phyloP scores from a whole-genome alignment of 2,113 vertebrate genomes.

The Marcusenius ussheri region DNA sequence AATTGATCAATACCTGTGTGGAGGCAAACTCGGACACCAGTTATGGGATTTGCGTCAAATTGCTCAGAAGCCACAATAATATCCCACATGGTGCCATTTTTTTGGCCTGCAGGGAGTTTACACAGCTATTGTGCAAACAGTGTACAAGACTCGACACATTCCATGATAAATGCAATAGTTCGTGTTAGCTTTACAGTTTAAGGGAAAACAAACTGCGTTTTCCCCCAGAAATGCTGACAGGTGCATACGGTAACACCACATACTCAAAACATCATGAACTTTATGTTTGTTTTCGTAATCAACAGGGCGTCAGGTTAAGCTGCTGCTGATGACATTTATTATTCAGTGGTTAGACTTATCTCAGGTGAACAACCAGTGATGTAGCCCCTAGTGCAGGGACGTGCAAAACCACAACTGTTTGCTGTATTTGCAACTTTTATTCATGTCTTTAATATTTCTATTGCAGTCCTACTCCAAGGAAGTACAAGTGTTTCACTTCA shows the following conservation, averaged over 20 bases:
- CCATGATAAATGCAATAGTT: neutral
- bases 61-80: neutral
- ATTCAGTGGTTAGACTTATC: neutral
- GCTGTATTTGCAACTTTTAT: neutral
- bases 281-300: neutral
- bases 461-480: neutral
- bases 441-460: neutral
- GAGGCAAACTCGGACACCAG: neutral
- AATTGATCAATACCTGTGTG: neutral
- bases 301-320: neutral
- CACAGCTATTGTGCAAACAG: neutral
- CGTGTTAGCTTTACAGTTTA: neutral
- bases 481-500: neutral
- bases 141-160: neutral
- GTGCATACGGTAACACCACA: neutral
- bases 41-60: slow-evolving; percentile 11
- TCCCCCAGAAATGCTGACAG: neutral
- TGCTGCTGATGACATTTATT: neutral
- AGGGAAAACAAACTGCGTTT: neutral
- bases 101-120: neutral
- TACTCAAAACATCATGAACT: neutral
- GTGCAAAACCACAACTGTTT: neutral
- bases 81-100: neutral
- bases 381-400: neutral
- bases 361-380: neutral